Percentiles rank a stretch among this genome's conserved stretches.
Evolutionary conservation across 2,113 vertebrate genomes (phyloP).

Genomic region (Saguinus midas): DNA sequence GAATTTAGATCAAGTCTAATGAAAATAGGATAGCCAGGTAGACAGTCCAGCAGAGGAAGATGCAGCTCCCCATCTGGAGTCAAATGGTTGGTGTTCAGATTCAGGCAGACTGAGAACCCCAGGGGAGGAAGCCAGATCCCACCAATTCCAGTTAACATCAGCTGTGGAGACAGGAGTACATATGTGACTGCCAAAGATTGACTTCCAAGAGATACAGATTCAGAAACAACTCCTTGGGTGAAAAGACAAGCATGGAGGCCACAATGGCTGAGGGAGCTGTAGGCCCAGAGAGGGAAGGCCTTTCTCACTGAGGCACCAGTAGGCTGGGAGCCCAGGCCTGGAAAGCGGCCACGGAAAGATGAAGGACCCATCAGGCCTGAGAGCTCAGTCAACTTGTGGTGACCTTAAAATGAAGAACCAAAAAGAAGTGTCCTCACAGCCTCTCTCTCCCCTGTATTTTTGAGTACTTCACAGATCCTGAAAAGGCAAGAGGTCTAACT

Average conservation of each 20-base stretch:
- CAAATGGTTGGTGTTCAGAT: background rate
- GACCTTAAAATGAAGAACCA: background rate
- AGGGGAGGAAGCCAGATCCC: background rate
- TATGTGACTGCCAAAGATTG: background rate
- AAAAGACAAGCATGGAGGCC: background rate
- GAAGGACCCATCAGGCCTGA: background rate
- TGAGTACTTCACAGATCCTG: background rate
- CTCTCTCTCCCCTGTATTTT: background rate
- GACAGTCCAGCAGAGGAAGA: background rate
- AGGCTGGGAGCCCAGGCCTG: background rate
- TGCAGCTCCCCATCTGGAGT: background rate
- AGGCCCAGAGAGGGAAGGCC: background rate
- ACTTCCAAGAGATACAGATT: background rate
- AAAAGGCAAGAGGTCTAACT: background rate
- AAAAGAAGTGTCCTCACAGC: background rate
- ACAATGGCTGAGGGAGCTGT: background rate
- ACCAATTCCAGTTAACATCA: background rate
- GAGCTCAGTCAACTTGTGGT: background rate
- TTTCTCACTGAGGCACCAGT: background rate
- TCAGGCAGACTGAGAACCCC: background rate
- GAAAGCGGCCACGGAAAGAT: background rate
- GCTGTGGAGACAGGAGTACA: background rate
- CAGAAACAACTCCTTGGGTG: background rate
- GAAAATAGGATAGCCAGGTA: background rate
- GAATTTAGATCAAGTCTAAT: background rate